Evolutionary conservation across 2,113 vertebrate genomes (phyloP).

Genomic region (Kryptolebias marmoratus): DNA sequence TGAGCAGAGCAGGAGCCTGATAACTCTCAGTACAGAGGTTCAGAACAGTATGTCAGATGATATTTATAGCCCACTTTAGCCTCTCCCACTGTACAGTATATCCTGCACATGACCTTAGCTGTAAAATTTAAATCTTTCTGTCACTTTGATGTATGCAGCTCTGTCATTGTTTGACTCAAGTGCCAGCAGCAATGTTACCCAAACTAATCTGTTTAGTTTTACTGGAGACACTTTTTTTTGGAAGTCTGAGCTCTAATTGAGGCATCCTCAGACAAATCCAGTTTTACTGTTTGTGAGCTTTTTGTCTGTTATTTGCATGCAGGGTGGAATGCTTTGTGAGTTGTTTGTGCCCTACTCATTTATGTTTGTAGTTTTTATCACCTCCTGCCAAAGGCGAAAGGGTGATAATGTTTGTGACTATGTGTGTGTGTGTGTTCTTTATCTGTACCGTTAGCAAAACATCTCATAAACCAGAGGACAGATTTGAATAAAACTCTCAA

Average conservation of each 20-base stretch:
- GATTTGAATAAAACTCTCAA: no score
- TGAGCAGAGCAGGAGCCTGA: slow-evolving; percentile 24
- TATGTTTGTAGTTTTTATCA: no score
- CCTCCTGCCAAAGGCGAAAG: no score
- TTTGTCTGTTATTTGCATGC: no score
- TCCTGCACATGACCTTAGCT: slow-evolving; percentile 36
- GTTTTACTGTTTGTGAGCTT: no score
- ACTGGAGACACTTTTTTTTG: slow-evolving; percentile 1
- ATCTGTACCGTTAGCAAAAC: no score
- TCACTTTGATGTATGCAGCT: slow-evolving; percentile 21
- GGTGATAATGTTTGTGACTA: no score
- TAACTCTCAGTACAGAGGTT: slow-evolving; percentile 28
- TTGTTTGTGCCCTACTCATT: no score
- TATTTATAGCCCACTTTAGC: slow-evolving; percentile 54
- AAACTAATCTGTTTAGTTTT: slow-evolving; percentile 11
- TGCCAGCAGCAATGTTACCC: slow-evolving; percentile 22
- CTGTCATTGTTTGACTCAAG: slow-evolving; percentile 19
- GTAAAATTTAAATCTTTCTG: slow-evolving; percentile 36
- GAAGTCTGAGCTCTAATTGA: slow-evolving; percentile 7
- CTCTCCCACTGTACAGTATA: slow-evolving; percentile 26
- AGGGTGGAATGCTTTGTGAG: no score
- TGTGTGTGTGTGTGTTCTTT: no score
- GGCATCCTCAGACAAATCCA: not conserved
- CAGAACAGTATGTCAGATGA: slow-evolving; percentile 37
- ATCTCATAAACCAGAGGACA: no score